Evolutionary conservation across 1,140 invertebrate species (phyloP).

Genomic region (Pygmarrhopalites habei): DNA sequence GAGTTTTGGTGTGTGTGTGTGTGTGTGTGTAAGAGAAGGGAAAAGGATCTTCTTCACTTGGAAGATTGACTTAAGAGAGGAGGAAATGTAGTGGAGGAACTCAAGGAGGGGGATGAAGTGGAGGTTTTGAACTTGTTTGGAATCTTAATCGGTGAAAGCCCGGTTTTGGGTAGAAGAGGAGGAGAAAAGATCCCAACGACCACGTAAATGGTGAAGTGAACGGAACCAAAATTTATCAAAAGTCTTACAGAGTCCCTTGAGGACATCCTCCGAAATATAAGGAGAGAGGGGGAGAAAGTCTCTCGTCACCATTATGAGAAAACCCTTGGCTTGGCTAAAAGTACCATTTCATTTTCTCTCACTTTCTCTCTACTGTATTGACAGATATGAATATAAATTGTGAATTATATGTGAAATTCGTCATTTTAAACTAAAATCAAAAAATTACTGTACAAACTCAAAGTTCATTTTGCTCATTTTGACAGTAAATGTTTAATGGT

Average conservation of each 20-base stretch:
- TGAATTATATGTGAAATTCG: too few relatives aligned
- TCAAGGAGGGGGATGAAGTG: not conserved
- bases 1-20: too few relatives aligned
- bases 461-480: too few relatives aligned
- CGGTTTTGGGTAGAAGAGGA: constrained; percentile 5
- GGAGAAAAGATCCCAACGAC: not conserved
- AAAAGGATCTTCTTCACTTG: not conserved
- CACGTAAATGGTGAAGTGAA: constrained; percentile 13
- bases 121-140: constrained; percentile 4
- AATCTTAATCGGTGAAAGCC: constrained; percentile 18
- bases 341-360: too few relatives aligned
- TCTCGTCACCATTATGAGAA: too few relatives aligned
- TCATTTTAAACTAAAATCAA: too few relatives aligned
- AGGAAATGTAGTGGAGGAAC: not conserved
- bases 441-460: too few relatives aligned
- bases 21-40: not conserved
- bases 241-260: constrained; percentile 12
- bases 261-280: not conserved
- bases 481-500: too few relatives aligned
- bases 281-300: too few relatives aligned
- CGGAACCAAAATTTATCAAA: constrained; percentile 18
- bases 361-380: too few relatives aligned
- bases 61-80: not conserved
- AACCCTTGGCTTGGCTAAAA: too few relatives aligned
- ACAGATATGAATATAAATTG: too few relatives aligned